Conservation (phyloP, 1,140 invertebrate genomes). For the Monomorium pharaonis region DNA sequence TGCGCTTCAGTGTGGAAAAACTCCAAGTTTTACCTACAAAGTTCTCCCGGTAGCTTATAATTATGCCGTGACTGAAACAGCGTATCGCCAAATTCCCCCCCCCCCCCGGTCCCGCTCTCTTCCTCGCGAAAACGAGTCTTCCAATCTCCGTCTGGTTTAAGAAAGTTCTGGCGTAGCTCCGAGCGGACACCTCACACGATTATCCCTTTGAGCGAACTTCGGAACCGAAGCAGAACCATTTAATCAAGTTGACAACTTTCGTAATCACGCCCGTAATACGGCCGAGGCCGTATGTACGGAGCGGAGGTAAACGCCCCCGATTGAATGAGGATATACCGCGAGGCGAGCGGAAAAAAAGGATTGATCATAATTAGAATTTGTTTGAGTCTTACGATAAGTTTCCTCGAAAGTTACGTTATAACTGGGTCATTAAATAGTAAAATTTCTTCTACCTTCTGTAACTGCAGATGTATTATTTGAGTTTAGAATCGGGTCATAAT, state of each 20-base stretch:
- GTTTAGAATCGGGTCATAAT: neutral
- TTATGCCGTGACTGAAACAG: conserved; percentile 48
- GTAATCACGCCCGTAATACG: conserved; percentile 73
- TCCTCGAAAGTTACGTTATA: neutral
- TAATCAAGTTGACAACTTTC: conserved; percentile 77
- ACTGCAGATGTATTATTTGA: neutral
- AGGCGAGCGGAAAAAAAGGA: neutral
- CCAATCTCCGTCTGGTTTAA: conserved; percentile 67
- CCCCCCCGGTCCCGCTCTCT: too few species aligned
- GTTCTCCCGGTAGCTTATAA: conserved; percentile 53
- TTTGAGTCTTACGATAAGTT: neutral
- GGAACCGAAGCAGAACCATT: conserved; percentile 69
- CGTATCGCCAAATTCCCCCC: conserved; percentile 31
- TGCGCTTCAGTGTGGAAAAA: conserved; percentile 12
- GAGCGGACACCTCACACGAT: conserved; percentile 73
- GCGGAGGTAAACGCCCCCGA: conserved; percentile 51
- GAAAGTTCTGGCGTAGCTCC: conserved; percentile 67
- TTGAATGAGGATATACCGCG: conserved; percentile 65
- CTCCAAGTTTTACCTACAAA: conserved; percentile 18
- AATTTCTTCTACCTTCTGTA: neutral
- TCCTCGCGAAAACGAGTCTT: conserved; percentile 61
- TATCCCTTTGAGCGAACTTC: conserved; percentile 74
- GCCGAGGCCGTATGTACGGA: conserved; percentile 47
- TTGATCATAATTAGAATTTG: conserved; percentile 58
- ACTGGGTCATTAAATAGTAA: neutral